Base-by-base conservation (phyloP, 1,140 invertebrate genomes). In the Spodoptera frugiperda region DNA sequence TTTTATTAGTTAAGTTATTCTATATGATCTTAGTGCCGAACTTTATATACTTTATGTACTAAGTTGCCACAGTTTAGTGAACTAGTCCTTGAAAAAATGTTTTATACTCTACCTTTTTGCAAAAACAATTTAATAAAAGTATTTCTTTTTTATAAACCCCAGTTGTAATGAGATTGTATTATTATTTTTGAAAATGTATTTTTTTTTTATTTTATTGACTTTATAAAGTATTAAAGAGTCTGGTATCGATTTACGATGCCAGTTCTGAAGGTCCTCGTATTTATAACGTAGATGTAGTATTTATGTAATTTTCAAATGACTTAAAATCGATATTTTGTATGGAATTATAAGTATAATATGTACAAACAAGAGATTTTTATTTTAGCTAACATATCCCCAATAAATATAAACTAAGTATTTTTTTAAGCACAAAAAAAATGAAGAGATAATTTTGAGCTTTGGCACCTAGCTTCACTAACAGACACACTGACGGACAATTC, bases 291-390 rank as follows among this genome's bases (percentile, higher is more conserved):
- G 53, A 1, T 59, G 33, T 68, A 61, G 54, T 80, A 61, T 71
- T 79, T 71, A 73, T 70, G 49, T 76, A 71, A 68, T 78, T 63
- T 72, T 51, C 48, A 65, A 75, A 75, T 75, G 46, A 17, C 46
- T 75, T 59, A 54, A 78, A 79, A 79, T 78, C 78, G 30, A 86
- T 83, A 87, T 87, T 88, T 88, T 88, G 76, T 86, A 88, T 80
- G 71, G 74, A 82, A 86, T 81, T 78, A 81, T 81, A 82, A 76
- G 71, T 49, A 73, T 33, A 39, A 39, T 39, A 39, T 25, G 17
- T 46, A 21, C 17, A 21, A 55, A 19, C 9, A 1, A 2, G 6
- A 3, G 5, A 1, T 9, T 55, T 55, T 55, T 55, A 55, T 19
- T 55, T 55, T 39, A 39, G 25, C 5, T 25, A n/a, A n/a, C n/a